Conservation (phyloP, 1,140 invertebrate species). For the Cyrtorhinus lividipennis region DNA sequence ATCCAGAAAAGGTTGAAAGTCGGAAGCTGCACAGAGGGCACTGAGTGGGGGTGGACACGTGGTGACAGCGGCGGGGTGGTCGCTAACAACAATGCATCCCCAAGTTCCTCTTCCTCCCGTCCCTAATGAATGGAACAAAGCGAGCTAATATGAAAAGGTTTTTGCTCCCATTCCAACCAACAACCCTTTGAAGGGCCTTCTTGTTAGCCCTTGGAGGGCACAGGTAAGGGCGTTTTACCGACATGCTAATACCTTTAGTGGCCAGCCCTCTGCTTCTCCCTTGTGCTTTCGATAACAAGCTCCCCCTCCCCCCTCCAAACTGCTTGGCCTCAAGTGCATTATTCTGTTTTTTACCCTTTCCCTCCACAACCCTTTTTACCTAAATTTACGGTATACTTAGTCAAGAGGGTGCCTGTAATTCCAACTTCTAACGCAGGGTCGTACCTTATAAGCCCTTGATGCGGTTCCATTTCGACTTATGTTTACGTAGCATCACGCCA, state of each 20-base stretch:
- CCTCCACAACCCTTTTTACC: neutral
- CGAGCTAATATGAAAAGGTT: conserved; percentile 2
- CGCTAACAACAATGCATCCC: neutral
- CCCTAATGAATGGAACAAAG: conserved; percentile 8
- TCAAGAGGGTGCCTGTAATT: too few species aligned
- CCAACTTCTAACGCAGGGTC: too few species aligned
- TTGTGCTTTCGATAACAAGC: neutral
- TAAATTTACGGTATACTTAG: neutral
- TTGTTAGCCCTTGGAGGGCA: neutral
- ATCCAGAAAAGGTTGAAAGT: too few species aligned
- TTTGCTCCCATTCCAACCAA: conserved; percentile 4
- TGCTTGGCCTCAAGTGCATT: neutral
- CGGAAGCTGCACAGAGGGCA: too few species aligned
- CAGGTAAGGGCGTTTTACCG: conserved; percentile 6
- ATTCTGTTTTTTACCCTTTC: neutral
- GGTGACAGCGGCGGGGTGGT: neutral
- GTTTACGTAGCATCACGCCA: too few species aligned
- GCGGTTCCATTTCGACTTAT: too few species aligned
- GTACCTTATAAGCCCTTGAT: too few species aligned
- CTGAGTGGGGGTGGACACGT: neutral
- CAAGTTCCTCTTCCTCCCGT: neutral
- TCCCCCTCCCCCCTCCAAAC: neutral
- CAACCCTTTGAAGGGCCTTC: conserved; percentile 1
- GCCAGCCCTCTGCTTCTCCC: neutral
- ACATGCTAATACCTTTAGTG: conserved; percentile 9